phyloP scores from a whole-genome alignment of 2,113 vertebrate genomes.

The Calonectris borealis region DNA sequence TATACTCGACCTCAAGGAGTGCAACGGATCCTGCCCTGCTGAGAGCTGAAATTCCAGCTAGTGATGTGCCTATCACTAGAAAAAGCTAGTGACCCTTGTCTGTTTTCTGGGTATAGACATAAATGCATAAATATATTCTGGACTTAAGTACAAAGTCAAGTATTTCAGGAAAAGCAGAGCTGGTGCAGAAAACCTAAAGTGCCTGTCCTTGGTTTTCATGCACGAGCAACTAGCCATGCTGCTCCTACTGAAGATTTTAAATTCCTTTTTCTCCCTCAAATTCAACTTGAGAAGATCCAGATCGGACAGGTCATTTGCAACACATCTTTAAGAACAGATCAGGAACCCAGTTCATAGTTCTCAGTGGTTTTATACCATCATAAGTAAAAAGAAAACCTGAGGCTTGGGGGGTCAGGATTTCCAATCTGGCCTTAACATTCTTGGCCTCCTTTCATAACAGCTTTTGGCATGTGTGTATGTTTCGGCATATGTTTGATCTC shows the following conservation, averaged over 20 bases:
- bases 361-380: not conserved
- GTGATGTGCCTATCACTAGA: not conserved
- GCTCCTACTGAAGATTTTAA: not conserved
- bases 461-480: not conserved
- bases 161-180: not conserved
- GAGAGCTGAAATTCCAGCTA: not conserved
- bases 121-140: not conserved
- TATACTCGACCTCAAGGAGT: not conserved
- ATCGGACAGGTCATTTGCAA: not conserved
- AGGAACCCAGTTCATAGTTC: not conserved
- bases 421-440: not conserved
- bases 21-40: not conserved
- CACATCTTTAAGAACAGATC: not conserved
- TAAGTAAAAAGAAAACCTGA: not conserved
- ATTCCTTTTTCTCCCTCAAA: not conserved
- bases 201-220: not conserved
- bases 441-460: not conserved
- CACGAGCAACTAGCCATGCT: not conserved
- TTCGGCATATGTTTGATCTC: not conserved
- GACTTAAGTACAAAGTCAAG: not conserved
- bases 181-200: not conserved
- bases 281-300: not conserved
- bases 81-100: not conserved
- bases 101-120: not conserved
- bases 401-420: not conserved